These are phyloP conservation scores for Eclectus roratus DNA, from an alignment of 2,113 vertebrate species.

Conservation along the genomic window DNA sequence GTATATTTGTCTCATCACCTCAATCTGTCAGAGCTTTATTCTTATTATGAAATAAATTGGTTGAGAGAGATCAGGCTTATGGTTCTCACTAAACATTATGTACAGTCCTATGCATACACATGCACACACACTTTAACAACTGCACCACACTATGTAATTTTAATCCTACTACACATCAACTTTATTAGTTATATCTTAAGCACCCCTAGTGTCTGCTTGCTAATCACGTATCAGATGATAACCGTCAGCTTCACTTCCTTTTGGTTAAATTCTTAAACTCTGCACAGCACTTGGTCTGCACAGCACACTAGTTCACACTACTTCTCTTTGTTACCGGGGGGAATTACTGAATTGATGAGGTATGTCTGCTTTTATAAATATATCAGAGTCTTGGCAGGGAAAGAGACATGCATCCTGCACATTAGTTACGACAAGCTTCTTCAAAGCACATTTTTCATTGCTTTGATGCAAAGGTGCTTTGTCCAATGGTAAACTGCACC, in stretches of 20 bases:
- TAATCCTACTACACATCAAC: neutral
- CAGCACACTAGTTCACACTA: neutral
- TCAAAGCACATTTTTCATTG: neutral
- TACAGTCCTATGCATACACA: neutral
- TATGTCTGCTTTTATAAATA: constrained; percentile 29
- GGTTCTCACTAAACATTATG: neutral
- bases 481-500: neutral
- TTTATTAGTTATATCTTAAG: constrained; percentile 7
- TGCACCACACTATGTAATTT: neutral
- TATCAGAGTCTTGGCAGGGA: neutral
- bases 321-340: neutral
- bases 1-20: neutral
- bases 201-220: neutral
- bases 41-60: neutral
- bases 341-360: constrained; percentile 18
- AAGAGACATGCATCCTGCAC: neutral
- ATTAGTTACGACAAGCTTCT: neutral
- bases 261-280: constrained; percentile 34
- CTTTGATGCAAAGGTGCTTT: neutral
- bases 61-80: neutral
- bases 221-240: neutral
- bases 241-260: neutral
- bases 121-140: neutral
- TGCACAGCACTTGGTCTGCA: neutral
- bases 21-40: neutral